A percentile compares a stretch with the other conserved stretches of the same genome.
Evolutionary conservation across 2,797 vertebrate species (phyloP).

Genomic region (Siniperca undulata): DNA sequence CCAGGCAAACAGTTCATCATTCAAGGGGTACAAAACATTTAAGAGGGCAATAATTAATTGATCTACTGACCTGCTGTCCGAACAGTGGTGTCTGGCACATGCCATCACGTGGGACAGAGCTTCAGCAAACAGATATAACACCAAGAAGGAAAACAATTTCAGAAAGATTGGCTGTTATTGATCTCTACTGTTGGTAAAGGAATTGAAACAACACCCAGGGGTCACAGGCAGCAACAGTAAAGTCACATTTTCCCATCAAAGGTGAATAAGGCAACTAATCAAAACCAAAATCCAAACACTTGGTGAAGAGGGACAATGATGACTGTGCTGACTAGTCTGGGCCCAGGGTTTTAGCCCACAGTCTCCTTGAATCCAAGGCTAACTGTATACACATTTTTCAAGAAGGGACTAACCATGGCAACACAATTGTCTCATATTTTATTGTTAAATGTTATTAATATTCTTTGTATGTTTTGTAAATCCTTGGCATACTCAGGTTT

Average conservation of each 20-base stretch:
- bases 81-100: background rate
- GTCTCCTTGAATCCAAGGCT: background rate
- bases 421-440: background rate
- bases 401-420: background rate
- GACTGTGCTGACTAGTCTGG: background rate
- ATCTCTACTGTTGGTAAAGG: background rate
- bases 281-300: background rate
- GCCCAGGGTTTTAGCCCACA: background rate
- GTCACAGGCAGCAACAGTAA: background rate
- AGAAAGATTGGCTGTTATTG: constrained; percentile 9
- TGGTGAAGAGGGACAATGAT: background rate
- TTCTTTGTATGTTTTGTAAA: background rate
- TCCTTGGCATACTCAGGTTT: background rate
- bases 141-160: background rate
- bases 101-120: background rate
- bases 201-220: background rate
- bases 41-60: background rate
- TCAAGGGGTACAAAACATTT: background rate
- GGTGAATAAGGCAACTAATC: background rate
- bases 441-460: background rate
- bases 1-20: constrained; percentile 4
- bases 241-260: background rate
- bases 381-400: background rate
- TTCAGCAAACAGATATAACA: background rate
- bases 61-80: background rate